A percentile compares a stretch with the other conserved stretches of the same genome.
Conservation (phyloP, 2,797 vertebrate species). For the Enteromius afrohamiltoni region DNA sequence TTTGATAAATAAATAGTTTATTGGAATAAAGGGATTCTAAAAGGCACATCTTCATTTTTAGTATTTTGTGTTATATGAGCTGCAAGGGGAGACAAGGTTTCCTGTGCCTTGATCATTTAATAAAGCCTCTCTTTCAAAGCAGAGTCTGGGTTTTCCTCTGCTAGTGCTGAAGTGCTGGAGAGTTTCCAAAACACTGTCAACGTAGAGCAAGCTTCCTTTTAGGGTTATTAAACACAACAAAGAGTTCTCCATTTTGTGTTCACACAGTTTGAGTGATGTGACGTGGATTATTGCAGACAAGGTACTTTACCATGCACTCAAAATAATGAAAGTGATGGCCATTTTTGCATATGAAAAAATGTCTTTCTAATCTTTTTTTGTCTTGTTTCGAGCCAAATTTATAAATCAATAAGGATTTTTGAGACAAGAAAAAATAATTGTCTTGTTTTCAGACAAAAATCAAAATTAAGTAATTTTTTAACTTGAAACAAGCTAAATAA, state of each 20-base stretch:
- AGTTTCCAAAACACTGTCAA: slow-evolving; percentile 30
- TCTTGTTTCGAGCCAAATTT: too few species aligned
- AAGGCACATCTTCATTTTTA: background rate
- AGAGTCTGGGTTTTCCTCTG: background rate
- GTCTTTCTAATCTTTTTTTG: too few species aligned
- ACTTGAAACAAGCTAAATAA: too few species aligned
- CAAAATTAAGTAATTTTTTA: too few species aligned
- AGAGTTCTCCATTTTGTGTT: slow-evolving; percentile 9
- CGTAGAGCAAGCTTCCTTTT: slow-evolving; percentile 27
- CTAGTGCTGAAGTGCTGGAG: slow-evolving; percentile 18
- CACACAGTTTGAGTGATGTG: background rate
- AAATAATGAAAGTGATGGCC: background rate
- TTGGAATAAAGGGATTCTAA: background rate
- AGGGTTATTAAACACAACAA: slow-evolving; percentile 19
- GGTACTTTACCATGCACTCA: background rate
- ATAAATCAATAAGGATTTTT: too few species aligned
- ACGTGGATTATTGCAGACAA: background rate
- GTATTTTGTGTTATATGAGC: background rate
- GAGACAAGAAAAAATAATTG: too few species aligned
- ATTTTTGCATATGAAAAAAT: background rate
- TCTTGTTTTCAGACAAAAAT: too few species aligned
- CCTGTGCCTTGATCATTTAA: background rate
- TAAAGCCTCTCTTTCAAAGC: slow-evolving; percentile 6
- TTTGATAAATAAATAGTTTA: too few species aligned
- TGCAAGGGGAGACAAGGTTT: background rate